Percentiles rank a stretch among this genome's conserved stretches.
phyloP scores from a whole-genome alignment of 2,888 invertebrate genomes.

The Imbricaverruca yamaguchii region DNA sequence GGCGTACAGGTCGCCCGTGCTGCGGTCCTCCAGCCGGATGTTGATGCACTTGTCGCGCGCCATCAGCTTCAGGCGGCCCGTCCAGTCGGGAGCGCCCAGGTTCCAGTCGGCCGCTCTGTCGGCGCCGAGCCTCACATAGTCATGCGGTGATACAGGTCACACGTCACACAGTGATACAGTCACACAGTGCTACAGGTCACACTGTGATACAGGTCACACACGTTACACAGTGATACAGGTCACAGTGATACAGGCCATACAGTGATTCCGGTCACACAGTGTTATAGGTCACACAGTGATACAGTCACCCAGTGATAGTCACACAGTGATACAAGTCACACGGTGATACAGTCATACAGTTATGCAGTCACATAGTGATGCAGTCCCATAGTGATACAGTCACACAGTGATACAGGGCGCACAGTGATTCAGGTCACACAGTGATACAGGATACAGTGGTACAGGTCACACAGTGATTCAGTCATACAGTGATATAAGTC shows the following conservation, averaged over 20 bases:
- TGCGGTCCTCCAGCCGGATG: constrained; percentile 93
- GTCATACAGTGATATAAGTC: no score
- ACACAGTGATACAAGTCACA: no score
- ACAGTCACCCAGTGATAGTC: not conserved
- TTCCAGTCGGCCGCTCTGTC: constrained; percentile 98
- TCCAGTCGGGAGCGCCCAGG: constrained; percentile 96
- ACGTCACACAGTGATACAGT: not conserved
- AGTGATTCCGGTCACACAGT: no score
- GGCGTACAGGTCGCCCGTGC: constrained; percentile 86
- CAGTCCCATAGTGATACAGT: no score
- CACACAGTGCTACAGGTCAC: not conserved
- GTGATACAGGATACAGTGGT: no score
- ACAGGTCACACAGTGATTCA: no score
- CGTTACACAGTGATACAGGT: no score
- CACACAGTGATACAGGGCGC: no score
- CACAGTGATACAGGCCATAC: no score
- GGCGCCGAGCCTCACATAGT: constrained; percentile 19
- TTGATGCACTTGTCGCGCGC: constrained; percentile 76
- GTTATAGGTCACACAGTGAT: not conserved
- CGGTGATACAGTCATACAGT: no score
- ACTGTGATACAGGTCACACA: not conserved
- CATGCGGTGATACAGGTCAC: not conserved
- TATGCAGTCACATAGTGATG: no score
- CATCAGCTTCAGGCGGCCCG: constrained; percentile 87
- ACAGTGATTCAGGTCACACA: no score